Base-by-base conservation (phyloP, 2,888 invertebrate species). In the Diaphora mendica region DNA sequence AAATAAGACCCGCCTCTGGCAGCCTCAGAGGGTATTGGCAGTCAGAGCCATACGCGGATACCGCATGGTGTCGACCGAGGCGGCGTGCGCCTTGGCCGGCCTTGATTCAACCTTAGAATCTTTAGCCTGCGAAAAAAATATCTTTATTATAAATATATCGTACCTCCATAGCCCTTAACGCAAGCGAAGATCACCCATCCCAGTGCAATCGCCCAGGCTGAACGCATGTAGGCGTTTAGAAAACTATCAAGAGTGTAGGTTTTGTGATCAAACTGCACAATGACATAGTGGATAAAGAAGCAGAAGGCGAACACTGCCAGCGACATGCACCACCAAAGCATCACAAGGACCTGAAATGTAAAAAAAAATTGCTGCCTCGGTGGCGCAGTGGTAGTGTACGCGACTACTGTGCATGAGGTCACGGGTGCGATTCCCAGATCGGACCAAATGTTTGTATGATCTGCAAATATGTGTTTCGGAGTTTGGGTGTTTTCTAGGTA, bases 151-250 rank as follows among this genome's bases (percentile, higher is more conserved):
- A 7, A 23, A 51, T 1, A 23, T 4, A 5, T 51, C 20, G 5
- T 82, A 96, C 96, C 96, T 89, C 95, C 96, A 85, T 94, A 94
- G 68, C 95, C 95, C 72, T 91, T 88, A 3, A 88, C 89, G 74
- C 96, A 96, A 1, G 95, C 94, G 68, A 95, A 91, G 51, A 95
- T 92, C 2, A 96, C 78, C 96, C 95, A 96, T 1, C 92, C 90
- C 11, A 96, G 80, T 33, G 33, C 33, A 13, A 89, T 70, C 0
- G 93, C 90, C 96, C 96, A 96, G 44, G 90, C 85, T 0, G 92
- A 87, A 23, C 96, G 86, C 86, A 93, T 90, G 69, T 96, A 91
- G 0, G 94, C 88, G 76, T 92, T 92, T 39, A 91, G 85, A 73
- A 91, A 86, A 76, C 90, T 91, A 72, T 92, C 91, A 5, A 91